A percentile compares a stretch with the other conserved stretches of the same genome.
Evolutionary conservation across 2,888 invertebrate species (phyloP).

Genomic region (Nomada ruficornis): DNA sequence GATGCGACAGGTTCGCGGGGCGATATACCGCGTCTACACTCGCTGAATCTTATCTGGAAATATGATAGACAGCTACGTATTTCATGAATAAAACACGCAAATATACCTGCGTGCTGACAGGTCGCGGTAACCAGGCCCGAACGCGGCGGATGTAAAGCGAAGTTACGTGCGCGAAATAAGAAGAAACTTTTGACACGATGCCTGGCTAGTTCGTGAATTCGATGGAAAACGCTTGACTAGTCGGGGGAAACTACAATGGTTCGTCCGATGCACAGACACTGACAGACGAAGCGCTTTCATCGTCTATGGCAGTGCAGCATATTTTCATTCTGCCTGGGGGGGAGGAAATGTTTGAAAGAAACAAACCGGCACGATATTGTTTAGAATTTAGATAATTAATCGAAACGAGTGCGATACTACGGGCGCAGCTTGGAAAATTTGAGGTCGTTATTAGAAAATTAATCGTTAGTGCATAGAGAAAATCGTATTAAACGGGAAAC

Average conservation of each 20-base stretch:
- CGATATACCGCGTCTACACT: constrained; percentile 54
- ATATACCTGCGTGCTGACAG: constrained; percentile 65
- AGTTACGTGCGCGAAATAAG: constrained; percentile 33
- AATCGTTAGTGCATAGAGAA: constrained; percentile 19
- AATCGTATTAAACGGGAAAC: constrained; percentile 36
- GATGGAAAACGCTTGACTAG: constrained; percentile 2
- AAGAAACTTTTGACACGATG: constrained; percentile 20
- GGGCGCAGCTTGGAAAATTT: neutral
- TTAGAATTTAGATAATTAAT: constrained; percentile 1
- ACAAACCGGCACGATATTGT: neutral
- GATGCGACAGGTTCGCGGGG: constrained; percentile 46
- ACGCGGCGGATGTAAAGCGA: constrained; percentile 16
- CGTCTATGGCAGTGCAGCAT: too few relatives aligned
- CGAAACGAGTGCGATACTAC: neutral
- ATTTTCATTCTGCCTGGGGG: neutral
- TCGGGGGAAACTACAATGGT: neutral
- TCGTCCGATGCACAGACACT: neutral
- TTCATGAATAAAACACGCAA: constrained; percentile 76
- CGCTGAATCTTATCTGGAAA: constrained; percentile 65
- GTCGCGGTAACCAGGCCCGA: constrained; percentile 31
- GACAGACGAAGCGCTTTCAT: too few relatives aligned
- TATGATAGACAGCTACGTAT: constrained; percentile 69
- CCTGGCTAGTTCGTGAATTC: neutral
- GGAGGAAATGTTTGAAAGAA: too few relatives aligned
- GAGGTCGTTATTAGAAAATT: constrained; percentile 41